phyloP scores from a whole-genome alignment of 2,113 vertebrate genomes.

The Pampusana beccarii region DNA sequence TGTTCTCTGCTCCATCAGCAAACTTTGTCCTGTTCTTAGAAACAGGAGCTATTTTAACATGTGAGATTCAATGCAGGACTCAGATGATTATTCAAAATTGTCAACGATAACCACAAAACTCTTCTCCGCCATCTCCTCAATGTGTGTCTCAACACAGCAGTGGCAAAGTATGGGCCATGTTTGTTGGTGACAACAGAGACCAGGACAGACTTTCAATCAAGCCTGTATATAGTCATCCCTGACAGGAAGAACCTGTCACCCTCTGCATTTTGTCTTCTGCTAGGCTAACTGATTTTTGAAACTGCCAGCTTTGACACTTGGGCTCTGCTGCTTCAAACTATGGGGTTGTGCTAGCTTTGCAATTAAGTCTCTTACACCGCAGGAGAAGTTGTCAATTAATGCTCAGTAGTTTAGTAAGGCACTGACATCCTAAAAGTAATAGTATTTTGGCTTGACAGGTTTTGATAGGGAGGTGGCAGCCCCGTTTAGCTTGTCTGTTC shows the following conservation, averaged over 20 bases:
- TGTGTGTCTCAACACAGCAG: background rate
- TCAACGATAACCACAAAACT: background rate
- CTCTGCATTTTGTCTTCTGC: slow-evolving; percentile 10
- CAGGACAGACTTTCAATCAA: background rate
- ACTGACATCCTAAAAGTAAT: slow-evolving; percentile 60
- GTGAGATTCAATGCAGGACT: background rate
- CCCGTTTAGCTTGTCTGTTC: slow-evolving; percentile 67
- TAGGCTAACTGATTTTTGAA: slow-evolving; percentile 41
- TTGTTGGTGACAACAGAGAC: background rate
- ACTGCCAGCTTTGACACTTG: slow-evolving; percentile 55
- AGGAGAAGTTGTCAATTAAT: slow-evolving; percentile 64
- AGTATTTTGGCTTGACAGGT: slow-evolving; percentile 69
- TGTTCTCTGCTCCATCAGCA: background rate
- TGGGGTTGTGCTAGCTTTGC: slow-evolving; percentile 48
- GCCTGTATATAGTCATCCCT: background rate
- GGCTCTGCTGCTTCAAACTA: slow-evolving; percentile 25
- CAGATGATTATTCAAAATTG: background rate
- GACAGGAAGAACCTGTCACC: slow-evolving; percentile 18
- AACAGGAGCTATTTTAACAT: background rate
- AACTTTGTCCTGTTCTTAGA: background rate
- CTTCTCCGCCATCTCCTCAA: background rate
- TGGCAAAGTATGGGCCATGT: background rate
- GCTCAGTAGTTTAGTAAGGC: slow-evolving; percentile 58
- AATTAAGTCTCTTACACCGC: slow-evolving; percentile 54
- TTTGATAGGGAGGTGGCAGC: slow-evolving; percentile 70